Percentiles rank a stretch among this genome's conserved stretches.
Conservation (phyloP, 1,140 invertebrate genomes). For the honey bee (Apis mellifera) region Amel_HAv3.1 CM009932.2:12498501-12499000, state of each 20-base stretch:
- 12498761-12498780: constrained; percentile 16
- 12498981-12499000: constrained; percentile 18
- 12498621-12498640: not conserved
- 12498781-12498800: not conserved
- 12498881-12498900: not conserved
- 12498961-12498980: not conserved
- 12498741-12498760: not conserved
- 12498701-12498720: not conserved
- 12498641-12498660: no score
- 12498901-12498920: not conserved
- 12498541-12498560: constrained; percentile 77
- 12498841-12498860: not conserved
- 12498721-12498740: not conserved
- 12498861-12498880: constrained; percentile 13
- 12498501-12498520: constrained; percentile 76
- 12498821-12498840: not conserved
- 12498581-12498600: constrained; percentile 31
- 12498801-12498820: constrained; percentile 2
- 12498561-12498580: constrained; percentile 65
- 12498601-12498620: not conserved
- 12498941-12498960: not conserved
- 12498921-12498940: not conserved
- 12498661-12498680: not conserved
- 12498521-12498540: constrained; percentile 55
- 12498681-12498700: not conserved